Base-by-base conservation (phyloP, 2,888 invertebrate genomes). In the Cheilosia urbana region DNA sequence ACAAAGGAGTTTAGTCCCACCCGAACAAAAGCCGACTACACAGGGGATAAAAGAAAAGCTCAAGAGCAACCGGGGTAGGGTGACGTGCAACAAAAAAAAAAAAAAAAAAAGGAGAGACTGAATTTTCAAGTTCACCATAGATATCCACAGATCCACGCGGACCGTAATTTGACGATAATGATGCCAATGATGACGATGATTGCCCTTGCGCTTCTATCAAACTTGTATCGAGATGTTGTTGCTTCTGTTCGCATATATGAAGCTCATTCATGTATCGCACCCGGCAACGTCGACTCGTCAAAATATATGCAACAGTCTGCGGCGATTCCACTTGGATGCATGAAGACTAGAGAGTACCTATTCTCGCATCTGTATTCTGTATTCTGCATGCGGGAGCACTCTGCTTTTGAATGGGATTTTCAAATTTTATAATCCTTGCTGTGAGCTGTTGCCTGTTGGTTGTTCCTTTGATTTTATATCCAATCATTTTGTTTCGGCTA, bases 251-350 rank as follows among this genome's bases (percentile, higher is more conserved):
- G 37, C 11, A 34, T 34, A 47, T 17, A 63, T 60, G 34, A 13
- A 5, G n/a, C 42, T n/a, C 42, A 9, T 40, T 68, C 49, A 55
- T 65, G 15, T 15, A 40, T 57, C 21, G 5, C 6, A 15, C 24
- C 47, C 30, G 27, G 58, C 49, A 65, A 49, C 55, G 57, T 37
- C 7, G 45, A 49, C 49, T 66, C 66, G 40, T 66, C 76, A 45
- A 58, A 76, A 60, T 42, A 45, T 68, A 45, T 72, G 82, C 72
- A 78, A 72, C 78, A 77, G 71, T 58, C 57, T 65, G 69, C 55
- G 71, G 30, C 77, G 63, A 79, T 84, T 84, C 79, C 83, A 84
- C 83, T 79, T 79, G 51, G 53, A 47, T 79, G 69, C 69, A 24
- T 75, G 13, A 60, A 65, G 63, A 75, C 68, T 47, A 13, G 6